These are phyloP conservation scores for Chitala chitala DNA, from an alignment of 2,113 vertebrate genomes.

Conservation along the genomic window DNA sequence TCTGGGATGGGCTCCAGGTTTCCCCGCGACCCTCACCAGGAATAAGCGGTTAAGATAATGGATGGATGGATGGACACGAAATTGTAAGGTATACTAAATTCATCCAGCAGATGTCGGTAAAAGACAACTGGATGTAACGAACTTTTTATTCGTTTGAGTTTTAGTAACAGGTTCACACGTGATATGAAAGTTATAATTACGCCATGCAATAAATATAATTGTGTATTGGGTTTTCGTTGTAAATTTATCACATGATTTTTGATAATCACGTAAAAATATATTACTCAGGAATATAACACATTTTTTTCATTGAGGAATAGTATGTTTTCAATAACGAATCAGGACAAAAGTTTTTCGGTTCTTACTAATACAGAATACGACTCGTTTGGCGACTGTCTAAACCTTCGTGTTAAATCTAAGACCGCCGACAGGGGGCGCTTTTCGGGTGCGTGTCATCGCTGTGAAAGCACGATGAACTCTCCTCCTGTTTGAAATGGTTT, in stretches of 20 bases:
- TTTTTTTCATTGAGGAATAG: neutral
- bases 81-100: neutral
- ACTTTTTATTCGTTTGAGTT: neutral
- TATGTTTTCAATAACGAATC: neutral
- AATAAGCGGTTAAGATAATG: neutral
- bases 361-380: neutral
- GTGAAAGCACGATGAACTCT: conserved; percentile 3
- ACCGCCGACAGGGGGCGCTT: conserved; percentile 7
- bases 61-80: neutral
- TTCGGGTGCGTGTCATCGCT: neutral
- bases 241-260: too few relatives aligned
- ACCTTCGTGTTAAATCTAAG: neutral
- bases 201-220: too few relatives aligned
- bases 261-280: too few relatives aligned
- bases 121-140: neutral
- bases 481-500: conserved; percentile 34
- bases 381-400: neutral
- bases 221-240: neutral
- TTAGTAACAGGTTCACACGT: too few relatives aligned
- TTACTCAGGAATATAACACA: neutral
- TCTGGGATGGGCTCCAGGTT: neutral
- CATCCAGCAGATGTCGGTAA: conserved; percentile 12
- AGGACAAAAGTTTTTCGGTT: neutral
- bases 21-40: neutral
- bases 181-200: neutral